Evolutionary conservation across 2,888 invertebrate genomes (phyloP).

Genomic region (Caenorhabditis doughertyi): DNA sequence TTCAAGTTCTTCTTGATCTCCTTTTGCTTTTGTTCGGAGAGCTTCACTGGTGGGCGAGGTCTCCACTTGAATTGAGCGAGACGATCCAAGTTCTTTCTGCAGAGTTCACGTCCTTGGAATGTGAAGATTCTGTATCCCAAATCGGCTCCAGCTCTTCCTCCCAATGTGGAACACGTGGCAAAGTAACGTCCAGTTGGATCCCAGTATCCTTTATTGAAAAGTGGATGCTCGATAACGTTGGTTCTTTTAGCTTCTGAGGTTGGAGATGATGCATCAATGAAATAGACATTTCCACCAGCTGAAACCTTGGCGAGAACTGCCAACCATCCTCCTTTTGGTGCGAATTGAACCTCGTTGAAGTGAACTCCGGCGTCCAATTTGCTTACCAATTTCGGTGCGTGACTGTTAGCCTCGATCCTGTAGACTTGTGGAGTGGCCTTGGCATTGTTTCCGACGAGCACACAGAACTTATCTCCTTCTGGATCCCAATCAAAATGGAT

Average conservation of each 20-base stretch:
- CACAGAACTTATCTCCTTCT: slow-evolving; percentile 94
- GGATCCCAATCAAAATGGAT: slow-evolving; percentile 98
- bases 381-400: slow-evolving; percentile 76
- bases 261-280: slow-evolving; percentile 81
- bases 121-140: slow-evolving; percentile 97
- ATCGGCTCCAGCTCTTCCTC: slow-evolving; percentile 87
- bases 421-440: slow-evolving; percentile 80
- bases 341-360: slow-evolving; percentile 78
- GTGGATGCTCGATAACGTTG: slow-evolving; percentile 75
- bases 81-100: slow-evolving; percentile 91
- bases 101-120: slow-evolving; percentile 89
- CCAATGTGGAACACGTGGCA: slow-evolving; percentile 94
- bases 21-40: slow-evolving; percentile 89
- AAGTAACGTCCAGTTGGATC: slow-evolving; percentile 99
- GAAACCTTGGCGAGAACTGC: slow-evolving; percentile 82
- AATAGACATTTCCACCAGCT: slow-evolving; percentile 79
- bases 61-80: slow-evolving; percentile 97
- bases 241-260: slow-evolving; percentile 77
- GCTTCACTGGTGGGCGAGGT: slow-evolving; percentile 92
- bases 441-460: slow-evolving; percentile 89
- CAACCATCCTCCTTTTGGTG: slow-evolving; percentile 85
- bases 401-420: slow-evolving; percentile 78
- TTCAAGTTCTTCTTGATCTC: slow-evolving; percentile 98
- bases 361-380: slow-evolving; percentile 80
- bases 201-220: slow-evolving; percentile 90